Percentiles rank a stretch among this genome's conserved stretches.
phyloP scores from a whole-genome alignment of 2,797 vertebrate species.

The Zalophus californianus region DNA sequence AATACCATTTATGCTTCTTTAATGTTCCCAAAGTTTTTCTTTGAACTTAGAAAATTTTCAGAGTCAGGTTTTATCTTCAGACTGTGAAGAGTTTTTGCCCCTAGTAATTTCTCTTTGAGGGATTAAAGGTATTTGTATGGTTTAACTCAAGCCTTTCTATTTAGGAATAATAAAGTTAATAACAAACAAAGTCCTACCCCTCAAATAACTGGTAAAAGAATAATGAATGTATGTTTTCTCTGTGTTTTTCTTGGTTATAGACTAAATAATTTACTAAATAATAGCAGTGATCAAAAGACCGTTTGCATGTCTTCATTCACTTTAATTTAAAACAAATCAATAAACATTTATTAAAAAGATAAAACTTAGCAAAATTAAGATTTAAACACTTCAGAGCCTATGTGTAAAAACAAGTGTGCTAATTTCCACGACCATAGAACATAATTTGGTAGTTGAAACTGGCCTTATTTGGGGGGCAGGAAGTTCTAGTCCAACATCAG shows the following conservation, averaged over 20 bases:
- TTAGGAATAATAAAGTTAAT: constrained; percentile 59
- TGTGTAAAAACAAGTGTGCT: background rate
- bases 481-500: background rate
- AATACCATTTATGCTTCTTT: constrained; percentile 13
- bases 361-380: constrained; percentile 34
- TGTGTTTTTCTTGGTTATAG: constrained; percentile 12
- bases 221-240: background rate
- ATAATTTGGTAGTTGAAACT: background rate
- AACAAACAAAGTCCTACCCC: constrained; percentile 26
- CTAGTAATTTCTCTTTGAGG: constrained; percentile 1
- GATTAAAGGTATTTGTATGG: constrained; percentile 27
- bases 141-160: constrained; percentile 21
- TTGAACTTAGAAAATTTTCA: constrained; percentile 53
- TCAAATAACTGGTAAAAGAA: constrained; percentile 27
- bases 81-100: background rate
- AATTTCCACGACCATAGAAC: background rate
- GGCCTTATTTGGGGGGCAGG: background rate
- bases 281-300: constrained; percentile 15
- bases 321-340: constrained; percentile 59
- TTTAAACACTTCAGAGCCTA: background rate
- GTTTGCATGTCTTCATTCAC: constrained; percentile 51
- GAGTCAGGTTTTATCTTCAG: background rate
- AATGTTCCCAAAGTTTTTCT: constrained; percentile 32
- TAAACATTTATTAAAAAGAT: constrained; percentile 9
- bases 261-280: constrained; percentile 53